These are phyloP conservation scores for Capromys pilorides DNA, from an alignment of 2,797 vertebrate genomes.

Conservation along the genomic window DNA sequence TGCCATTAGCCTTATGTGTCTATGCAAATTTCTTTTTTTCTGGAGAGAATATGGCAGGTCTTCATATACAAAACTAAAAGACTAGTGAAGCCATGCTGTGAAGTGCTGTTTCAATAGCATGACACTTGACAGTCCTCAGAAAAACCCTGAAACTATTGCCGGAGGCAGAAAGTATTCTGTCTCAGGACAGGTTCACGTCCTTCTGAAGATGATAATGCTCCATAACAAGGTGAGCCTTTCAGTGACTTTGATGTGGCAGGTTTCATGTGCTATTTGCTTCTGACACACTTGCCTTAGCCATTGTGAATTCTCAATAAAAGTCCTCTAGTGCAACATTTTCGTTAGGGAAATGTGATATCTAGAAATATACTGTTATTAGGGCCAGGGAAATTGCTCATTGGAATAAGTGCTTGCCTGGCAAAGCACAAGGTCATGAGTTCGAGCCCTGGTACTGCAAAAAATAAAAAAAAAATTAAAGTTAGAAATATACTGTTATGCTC, in stretches of 20 bases:
- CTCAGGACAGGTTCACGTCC: slow-evolving; percentile 74
- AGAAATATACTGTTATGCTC: slow-evolving; percentile 52
- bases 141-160: slow-evolving; percentile 36
- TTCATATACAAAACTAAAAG: not conserved
- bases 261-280: not conserved
- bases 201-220: not conserved
- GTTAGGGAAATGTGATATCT: slow-evolving; percentile 40
- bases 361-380: slow-evolving; percentile 56
- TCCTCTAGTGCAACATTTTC: slow-evolving; percentile 54
- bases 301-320: slow-evolving; percentile 47
- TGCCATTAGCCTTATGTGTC: not conserved
- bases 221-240: not conserved
- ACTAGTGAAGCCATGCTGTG: not conserved
- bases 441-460: too few relatives aligned
- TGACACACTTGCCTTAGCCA: not conserved
- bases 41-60: not conserved
- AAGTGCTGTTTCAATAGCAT: not conserved
- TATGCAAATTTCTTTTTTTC: not conserved
- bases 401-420: too few relatives aligned
- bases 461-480: too few relatives aligned
- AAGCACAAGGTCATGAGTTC: too few relatives aligned
- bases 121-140: not conserved
- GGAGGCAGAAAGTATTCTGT: slow-evolving; percentile 70
- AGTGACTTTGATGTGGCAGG: not conserved
- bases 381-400: too few relatives aligned